Evolutionary conservation across 1,140 invertebrate genomes (phyloP), one percentile per base, ranked within the genome.

Genomic region (Bathynomus jamesi): DNA sequence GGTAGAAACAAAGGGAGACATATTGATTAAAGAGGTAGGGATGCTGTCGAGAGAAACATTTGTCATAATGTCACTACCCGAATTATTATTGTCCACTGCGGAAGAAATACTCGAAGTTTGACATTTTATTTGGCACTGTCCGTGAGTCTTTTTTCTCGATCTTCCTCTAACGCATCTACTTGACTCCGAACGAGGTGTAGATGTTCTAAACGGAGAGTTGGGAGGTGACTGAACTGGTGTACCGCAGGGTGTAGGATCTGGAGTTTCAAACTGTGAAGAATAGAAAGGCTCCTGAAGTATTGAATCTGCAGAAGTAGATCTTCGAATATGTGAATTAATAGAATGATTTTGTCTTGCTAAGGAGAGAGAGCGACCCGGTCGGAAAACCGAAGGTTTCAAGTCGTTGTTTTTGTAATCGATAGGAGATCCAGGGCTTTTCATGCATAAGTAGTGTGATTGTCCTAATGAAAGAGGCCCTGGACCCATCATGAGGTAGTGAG

Each of bases 141-240:
- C 30, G 72, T 65, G 11, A 67, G 61, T 70, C 79, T 3, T 76
- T 78, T 69, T 25, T 63, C 72, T 13, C 80, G 25, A 25, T 76
- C 71, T 69, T 78, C 76, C 53, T 83, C 83, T 13, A 80, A 80
- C 0, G 80, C 80, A 25, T 83, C 83, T 17, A 62, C 68, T 27
- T 65, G 72, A 24, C 70, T 32, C 28, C 63, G 68, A 30, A 69
- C 67, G 24, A 67, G 67, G 61, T 65, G 53, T 11, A 67, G 71
- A 25, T 67, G 66, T 13, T 66, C 65, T 17, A 70, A 77, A 28
- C 30, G 61, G 60, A 61, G 30, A 25, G 68, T 70, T 17, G 69
- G 71, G 60, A 68, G 71, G 31, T 65, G 67, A 29, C 69, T 71
- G 25, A 53, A 53, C 11, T 17, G 40, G 40, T 17, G 40, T 53